phyloP scores from a whole-genome alignment of 2,888 invertebrate genomes.

The Ophioninae sp. region DNA sequence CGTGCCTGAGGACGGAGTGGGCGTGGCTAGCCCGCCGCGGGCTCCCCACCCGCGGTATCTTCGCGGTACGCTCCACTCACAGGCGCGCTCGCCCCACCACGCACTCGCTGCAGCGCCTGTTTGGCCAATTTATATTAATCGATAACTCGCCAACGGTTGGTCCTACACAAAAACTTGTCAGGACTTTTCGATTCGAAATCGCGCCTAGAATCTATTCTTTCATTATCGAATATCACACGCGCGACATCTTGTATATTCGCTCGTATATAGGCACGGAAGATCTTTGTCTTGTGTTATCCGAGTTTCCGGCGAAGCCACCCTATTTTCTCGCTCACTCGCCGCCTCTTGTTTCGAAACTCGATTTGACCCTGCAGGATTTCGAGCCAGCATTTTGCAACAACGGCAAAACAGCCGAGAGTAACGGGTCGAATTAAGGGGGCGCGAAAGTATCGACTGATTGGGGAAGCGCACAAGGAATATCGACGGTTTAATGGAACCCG shows the following conservation, averaged over 20 bases:
- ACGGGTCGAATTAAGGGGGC: conserved; percentile 36
- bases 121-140: background rate
- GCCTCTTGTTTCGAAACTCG: conserved; percentile 25
- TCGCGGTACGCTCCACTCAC: background rate
- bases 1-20: background rate
- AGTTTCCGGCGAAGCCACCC: background rate
- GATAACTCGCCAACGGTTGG: background rate
- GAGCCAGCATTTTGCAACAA: conserved; percentile 7
- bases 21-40: background rate
- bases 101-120: background rate
- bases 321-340: conserved; percentile 11
- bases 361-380: conserved; percentile 30
- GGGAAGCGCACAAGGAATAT: no score
- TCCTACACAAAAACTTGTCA: background rate
- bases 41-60: background rate
- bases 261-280: conserved; percentile 12
- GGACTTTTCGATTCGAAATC: background rate
- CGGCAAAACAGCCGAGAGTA: conserved; percentile 11
- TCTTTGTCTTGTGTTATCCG: background rate
- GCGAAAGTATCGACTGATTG: conserved; percentile 48
- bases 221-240: background rate
- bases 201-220: background rate
- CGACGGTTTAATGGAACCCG: background rate
- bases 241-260: background rate
- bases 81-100: background rate